Evolutionary conservation across 2,888 invertebrate genomes (phyloP).

Genomic region (Morpho deidamia): DNA sequence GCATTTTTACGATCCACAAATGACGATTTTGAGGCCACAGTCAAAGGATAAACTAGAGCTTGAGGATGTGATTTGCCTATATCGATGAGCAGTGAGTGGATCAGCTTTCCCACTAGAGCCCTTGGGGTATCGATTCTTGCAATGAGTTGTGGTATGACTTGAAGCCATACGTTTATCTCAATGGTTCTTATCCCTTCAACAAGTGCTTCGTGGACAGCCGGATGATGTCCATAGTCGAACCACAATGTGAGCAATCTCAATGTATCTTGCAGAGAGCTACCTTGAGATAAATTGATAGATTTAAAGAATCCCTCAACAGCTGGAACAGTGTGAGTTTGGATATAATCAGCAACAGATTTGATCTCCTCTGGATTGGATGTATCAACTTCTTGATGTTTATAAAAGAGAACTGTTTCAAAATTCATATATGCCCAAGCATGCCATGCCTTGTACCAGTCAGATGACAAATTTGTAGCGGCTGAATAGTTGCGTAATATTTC

Average conservation of each 20-base stretch:
- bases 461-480: constrained; percentile 90
- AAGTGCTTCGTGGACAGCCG: constrained; percentile 95
- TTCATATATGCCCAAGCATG: constrained; percentile 99
- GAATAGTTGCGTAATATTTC: constrained; percentile 87
- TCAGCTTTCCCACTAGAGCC: constrained; percentile 91
- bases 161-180: constrained; percentile 98
- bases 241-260: constrained; percentile 95
- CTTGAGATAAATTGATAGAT: constrained; percentile 94
- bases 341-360: constrained; percentile 69
- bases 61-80: constrained; percentile 99
- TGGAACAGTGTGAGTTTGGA: constrained; percentile 90
- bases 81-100: constrained; percentile 95
- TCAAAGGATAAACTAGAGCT: constrained; percentile 97
- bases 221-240: constrained; percentile 98
- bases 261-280: constrained; percentile 97
- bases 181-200: constrained; percentile 94
- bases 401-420: constrained; percentile 91
- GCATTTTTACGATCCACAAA: constrained; percentile 90
- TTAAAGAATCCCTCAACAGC: constrained; percentile 98
- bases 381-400: constrained; percentile 70
- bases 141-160: constrained; percentile 99
- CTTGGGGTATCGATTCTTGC: constrained; percentile 97
- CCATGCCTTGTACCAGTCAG: constrained; percentile 98
- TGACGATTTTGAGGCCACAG: constrained; percentile 97
- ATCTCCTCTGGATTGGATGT: constrained; percentile 35